Evolutionary conservation across 2,113 vertebrate genomes (phyloP).

Genomic region (Amia ocellicauda): DNA sequence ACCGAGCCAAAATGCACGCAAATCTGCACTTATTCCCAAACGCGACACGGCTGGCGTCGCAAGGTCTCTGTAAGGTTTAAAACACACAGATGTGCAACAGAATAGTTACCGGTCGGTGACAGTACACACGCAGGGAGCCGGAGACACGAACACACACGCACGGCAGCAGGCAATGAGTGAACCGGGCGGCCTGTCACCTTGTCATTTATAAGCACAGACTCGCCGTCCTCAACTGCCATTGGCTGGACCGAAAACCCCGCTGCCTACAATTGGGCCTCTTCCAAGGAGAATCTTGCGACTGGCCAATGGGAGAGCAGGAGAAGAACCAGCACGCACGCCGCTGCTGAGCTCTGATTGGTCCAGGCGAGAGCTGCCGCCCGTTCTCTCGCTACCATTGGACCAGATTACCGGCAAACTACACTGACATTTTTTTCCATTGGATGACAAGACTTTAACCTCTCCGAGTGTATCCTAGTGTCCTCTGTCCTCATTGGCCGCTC

Average conservation of each 20-base stretch:
- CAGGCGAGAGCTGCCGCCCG: slow-evolving; percentile 21
- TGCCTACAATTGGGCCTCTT: slow-evolving; percentile 22
- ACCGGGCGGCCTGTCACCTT: slow-evolving; percentile 54
- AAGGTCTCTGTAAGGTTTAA: no score
- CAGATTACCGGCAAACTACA: slow-evolving; percentile 17
- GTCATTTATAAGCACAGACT: slow-evolving; percentile 57
- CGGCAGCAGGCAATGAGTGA: slow-evolving; percentile 46
- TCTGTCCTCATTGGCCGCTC: slow-evolving; percentile 29
- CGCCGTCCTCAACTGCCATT: slow-evolving; percentile 61
- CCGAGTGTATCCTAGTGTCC: slow-evolving; percentile 47
- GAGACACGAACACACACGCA: slow-evolving; percentile 17
- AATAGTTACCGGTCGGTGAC: slow-evolving; percentile 47
- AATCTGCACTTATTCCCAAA: no score
- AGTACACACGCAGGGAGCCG: slow-evolving; percentile 39
- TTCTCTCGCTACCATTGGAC: slow-evolving; percentile 44
- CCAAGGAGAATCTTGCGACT: background rate
- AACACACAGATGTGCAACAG: background rate
- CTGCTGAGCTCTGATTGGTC: slow-evolving; percentile 22
- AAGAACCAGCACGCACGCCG: background rate
- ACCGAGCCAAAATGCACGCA: no score
- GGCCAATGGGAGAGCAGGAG: slow-evolving; percentile 16
- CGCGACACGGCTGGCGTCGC: no score
- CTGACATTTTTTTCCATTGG: background rate
- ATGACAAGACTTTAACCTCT: slow-evolving; percentile 19
- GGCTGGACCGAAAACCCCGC: slow-evolving; percentile 24